phyloP scores from a whole-genome alignment of 2,113 vertebrate species.

The Cynopterus brachyotis region DNA sequence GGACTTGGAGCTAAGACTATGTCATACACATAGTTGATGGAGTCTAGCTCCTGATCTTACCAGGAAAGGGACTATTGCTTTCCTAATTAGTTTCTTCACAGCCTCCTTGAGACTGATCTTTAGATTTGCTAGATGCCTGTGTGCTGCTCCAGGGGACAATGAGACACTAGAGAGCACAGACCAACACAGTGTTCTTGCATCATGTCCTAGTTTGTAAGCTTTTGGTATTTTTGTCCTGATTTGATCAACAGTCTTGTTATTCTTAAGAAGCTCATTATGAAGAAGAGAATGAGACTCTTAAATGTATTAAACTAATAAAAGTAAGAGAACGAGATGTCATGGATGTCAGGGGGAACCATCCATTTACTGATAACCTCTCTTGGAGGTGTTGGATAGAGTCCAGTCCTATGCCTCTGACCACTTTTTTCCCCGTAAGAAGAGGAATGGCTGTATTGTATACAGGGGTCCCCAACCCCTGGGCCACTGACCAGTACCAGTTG shows the following conservation, averaged over 20 bases:
- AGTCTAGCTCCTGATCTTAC: background rate
- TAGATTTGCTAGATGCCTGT: background rate
- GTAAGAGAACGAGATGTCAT: background rate
- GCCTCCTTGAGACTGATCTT: background rate
- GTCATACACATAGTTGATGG: background rate
- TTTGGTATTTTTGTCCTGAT: background rate
- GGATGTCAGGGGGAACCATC: background rate
- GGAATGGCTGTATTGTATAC: background rate
- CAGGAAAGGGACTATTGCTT: background rate
- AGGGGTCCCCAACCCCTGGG: too few species aligned
- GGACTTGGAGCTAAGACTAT: background rate
- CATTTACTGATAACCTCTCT: background rate
- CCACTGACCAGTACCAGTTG: too few species aligned
- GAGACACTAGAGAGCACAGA: background rate
- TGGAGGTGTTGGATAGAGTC: background rate
- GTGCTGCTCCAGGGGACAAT: accelerated
- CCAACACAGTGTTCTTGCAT: background rate
- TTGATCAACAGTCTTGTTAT: background rate
- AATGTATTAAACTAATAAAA: background rate
- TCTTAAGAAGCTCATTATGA: background rate
- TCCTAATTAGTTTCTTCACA: background rate
- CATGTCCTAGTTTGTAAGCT: background rate
- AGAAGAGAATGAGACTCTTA: background rate
- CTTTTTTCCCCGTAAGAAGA: background rate
- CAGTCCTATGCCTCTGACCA: background rate